Conservation (phyloP, 2,888 invertebrate species). For the Xestia xanthographa region DNA sequence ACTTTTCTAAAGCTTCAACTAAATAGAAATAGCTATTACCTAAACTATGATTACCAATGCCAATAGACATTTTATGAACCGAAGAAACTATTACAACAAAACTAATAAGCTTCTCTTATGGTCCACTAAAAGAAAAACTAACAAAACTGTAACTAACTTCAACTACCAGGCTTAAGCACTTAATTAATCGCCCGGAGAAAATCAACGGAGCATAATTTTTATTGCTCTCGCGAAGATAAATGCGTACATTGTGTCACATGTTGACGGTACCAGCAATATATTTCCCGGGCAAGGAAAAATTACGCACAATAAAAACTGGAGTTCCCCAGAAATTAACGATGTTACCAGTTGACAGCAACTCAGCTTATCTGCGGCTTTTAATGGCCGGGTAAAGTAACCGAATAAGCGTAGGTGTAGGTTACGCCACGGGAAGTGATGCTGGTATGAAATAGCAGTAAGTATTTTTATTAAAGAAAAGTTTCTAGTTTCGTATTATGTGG, state of each 20-base stretch:
- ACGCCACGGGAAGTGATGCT: slow-evolving; percentile 31
- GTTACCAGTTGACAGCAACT: slow-evolving; percentile 85
- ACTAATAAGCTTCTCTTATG: slow-evolving; percentile 47
- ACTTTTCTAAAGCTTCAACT: background rate
- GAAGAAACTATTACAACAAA: slow-evolving; percentile 29
- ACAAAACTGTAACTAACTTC: slow-evolving; percentile 64
- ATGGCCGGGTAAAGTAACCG: slow-evolving; percentile 78
- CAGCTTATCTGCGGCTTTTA: slow-evolving; percentile 85
- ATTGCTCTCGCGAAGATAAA: slow-evolving; percentile 77
- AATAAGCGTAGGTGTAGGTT: slow-evolving; percentile 56
- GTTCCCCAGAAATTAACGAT: slow-evolving; percentile 87
- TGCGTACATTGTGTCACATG: slow-evolving; percentile 80
- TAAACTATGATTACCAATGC: background rate
- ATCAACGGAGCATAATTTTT: slow-evolving; percentile 67
- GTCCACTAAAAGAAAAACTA: slow-evolving; percentile 68
- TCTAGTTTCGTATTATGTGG: too few relatives aligned
- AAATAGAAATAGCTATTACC: background rate
- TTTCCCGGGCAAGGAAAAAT: slow-evolving; percentile 78
- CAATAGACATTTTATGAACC: slow-evolving; percentile 28
- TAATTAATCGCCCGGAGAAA: slow-evolving; percentile 64
- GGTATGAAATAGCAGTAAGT: background rate
- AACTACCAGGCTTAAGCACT: slow-evolving; percentile 47
- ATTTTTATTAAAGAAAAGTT: too few relatives aligned
- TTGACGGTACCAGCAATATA: slow-evolving; percentile 75
- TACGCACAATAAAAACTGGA: slow-evolving; percentile 86